Conservation (phyloP, 2,888 invertebrate genomes). For the Panopea generosa region DNA sequence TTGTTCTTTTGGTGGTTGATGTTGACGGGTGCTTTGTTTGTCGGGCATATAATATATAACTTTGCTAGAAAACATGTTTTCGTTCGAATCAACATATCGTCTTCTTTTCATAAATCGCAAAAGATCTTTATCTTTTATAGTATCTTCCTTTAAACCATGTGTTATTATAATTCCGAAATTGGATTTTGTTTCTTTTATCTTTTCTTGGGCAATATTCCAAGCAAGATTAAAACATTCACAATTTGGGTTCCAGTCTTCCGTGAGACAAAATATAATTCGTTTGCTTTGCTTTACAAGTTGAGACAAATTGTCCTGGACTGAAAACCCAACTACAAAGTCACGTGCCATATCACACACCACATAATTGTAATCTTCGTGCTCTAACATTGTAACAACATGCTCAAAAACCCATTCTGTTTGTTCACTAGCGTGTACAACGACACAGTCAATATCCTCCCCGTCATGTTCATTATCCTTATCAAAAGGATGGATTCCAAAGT, state of each 20-base stretch:
- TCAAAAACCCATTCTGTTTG: constrained; percentile 61
- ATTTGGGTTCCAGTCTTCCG: constrained; percentile 45
- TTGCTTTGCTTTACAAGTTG: constrained; percentile 61
- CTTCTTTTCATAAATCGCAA: constrained; percentile 57
- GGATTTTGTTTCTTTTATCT: constrained; percentile 61
- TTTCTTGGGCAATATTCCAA: constrained; percentile 66
- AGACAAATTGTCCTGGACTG: constrained; percentile 67
- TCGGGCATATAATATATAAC: constrained; percentile 64
- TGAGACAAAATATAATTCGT: constrained; percentile 64
- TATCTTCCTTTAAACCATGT: constrained; percentile 37
- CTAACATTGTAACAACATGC: constrained; percentile 56
- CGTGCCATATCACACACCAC: constrained; percentile 58
- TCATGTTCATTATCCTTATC: constrained; percentile 58
- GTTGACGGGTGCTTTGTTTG: constrained; percentile 33
- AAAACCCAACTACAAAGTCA: constrained; percentile 67
- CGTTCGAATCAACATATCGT: constrained; percentile 50
- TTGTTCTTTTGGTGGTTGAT: constrained; percentile 5
- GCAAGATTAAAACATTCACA: constrained; percentile 58
- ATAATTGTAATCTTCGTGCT: constrained; percentile 49
- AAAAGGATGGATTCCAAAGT: constrained; percentile 70
- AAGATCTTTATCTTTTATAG: constrained; percentile 61
- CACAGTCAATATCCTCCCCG: constrained; percentile 61
- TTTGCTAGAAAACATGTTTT: constrained; percentile 59
- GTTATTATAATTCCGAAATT: constrained; percentile 64
- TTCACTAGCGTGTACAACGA: constrained; percentile 56